Base-by-base conservation (phyloP, 2,888 invertebrate genomes). In the Hipparchia semele region DNA sequence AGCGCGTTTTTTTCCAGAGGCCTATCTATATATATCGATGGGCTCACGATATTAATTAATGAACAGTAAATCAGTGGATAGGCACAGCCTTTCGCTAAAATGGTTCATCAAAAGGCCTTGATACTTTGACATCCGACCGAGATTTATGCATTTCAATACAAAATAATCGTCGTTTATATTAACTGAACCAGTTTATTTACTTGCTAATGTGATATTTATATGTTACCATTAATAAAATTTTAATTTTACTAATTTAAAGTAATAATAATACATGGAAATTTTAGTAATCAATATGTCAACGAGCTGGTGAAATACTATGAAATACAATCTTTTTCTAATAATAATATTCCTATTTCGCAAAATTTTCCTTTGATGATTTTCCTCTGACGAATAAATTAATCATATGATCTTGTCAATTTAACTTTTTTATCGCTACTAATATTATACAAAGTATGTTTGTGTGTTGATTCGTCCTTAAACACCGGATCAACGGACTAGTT, bases 141-240 rank as follows among this genome's bases (percentile, higher is more conserved):
- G 51, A 61, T 39, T 61, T 12, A 69, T 69, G 60, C 53, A 69
- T 68, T 51, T 49, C 12, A 23, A 61, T n/a, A 51, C 12, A 69
- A 53, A 69, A 45, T 49, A 6, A 7, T 49, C 49, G 49, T 6
- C 51, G 45, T 61, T 10, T 69, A 39, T 45, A 53, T 61, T 61
- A 69, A 69, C 69, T 69, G 49, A 59, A 69, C 51, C 13, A 61
- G 61, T 61, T 61, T 53, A 70, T 73, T 70, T 65, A 75, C 23
- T 69, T 58, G 66, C 66, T 53, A 54, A 69, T 60, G 33, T 68
- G 39, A 60, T 58, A 60, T 60, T 60, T 60, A 39, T 46, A 49
- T 60, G 39, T 60, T 39, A 60, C 12, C 59, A 39, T 9, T 39
- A 39, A 33, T 10, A 33, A 8, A 60, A 49, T 49, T 39, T 39